Percentiles rank a stretch among this genome's conserved stretches.
These are phyloP conservation scores for Stegastes partitus DNA, from an alignment of 2,113 vertebrate species.

Conservation along the genomic window DNA sequence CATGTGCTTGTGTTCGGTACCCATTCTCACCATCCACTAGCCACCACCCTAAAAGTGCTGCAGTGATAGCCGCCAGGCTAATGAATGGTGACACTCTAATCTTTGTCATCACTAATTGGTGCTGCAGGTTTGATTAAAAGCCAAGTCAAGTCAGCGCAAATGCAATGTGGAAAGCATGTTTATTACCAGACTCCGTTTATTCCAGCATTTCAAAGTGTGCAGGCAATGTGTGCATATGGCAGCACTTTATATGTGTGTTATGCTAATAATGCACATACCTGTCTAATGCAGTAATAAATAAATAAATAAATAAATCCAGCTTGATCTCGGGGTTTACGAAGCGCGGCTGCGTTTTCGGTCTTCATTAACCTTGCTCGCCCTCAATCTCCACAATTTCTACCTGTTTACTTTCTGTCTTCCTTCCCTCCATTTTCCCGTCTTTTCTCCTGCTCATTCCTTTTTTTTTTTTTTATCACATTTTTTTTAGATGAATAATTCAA, in stretches of 20 bases:
- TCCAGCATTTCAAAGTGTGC: conserved; percentile 28
- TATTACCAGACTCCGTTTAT: conserved; percentile 40
- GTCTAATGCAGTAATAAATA: neutral
- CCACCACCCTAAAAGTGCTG: conserved; percentile 43
- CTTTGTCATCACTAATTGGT: conserved; percentile 77
- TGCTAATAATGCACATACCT: conserved; percentile 25
- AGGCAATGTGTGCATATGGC: conserved; percentile 27
- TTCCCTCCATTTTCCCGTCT: neutral
- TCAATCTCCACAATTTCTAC: conserved; percentile 56
- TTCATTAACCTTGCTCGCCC: conserved; percentile 73
- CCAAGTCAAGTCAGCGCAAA: conserved; percentile 47
- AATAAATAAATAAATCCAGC: conserved; percentile 33
- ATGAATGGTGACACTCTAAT: conserved; percentile 79
- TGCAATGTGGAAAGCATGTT: conserved; percentile 57
- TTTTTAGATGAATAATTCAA: conserved; percentile 65
- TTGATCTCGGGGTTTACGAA: conserved; percentile 57
- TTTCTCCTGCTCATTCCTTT: neutral
- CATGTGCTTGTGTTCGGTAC: neutral
- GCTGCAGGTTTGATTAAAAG: conserved; percentile 80
- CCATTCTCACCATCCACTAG: conserved; percentile 27
- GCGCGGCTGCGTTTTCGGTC: conserved; percentile 68
- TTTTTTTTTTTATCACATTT: conserved; percentile 22
- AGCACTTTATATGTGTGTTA: neutral
- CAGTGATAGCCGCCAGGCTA: conserved; percentile 66
- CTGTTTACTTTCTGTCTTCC: conserved; percentile 25